Base-by-base conservation (phyloP, 2,113 vertebrate genomes). In the Spea multiplicata region DNA sequence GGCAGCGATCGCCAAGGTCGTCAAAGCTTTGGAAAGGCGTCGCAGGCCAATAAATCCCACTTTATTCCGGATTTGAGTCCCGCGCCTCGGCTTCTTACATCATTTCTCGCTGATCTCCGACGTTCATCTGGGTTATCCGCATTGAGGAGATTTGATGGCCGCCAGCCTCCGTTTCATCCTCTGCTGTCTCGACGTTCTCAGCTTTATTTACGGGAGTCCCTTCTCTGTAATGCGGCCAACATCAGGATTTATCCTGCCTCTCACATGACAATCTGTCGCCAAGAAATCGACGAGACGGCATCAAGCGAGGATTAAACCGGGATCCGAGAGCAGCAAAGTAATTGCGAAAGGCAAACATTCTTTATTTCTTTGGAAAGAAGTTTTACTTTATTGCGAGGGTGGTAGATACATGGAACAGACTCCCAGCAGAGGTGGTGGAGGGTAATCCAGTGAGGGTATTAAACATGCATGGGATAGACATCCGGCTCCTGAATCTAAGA, bases 311-410 rank as follows among this genome's bases (percentile, higher is more conserved):
- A 80, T 80, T 73, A 73, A 50, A 44, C 44, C 69, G 65, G 61
- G 46, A 66, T 62, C 65, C 48, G 8, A 16, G 76, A 68, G 52
- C 50, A 55, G 52, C 71, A 73, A 73, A 80, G 73, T 80, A 73
- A 80, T 73, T 80, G 71, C 73, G 64, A 57, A 73, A 80, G 66
- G 78, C 62, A 73, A 80, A 80, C 67, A 73, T 67, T 73, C 71
- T 68, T 52, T 30, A 30, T 30, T 30, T 30, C 1, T 30, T 30
- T 30, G 30, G 30, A 30, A 30, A 2, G 30, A 30, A 30, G 30
- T 30, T 30, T 30, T 30, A 2, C 30, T 30, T 30, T 30, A 30
- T 30, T 30, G 2, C 30, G 2, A 30, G 30, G 30, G 30, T 30
- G 30, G 30, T 30, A 30, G 30, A 30, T 30, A 30, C 1, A 30